Percentiles rank a stretch among this genome's conserved stretches.
Evolutionary conservation across 1,140 invertebrate species (phyloP).

Genomic region (Temnothorax nylanderi): DNA sequence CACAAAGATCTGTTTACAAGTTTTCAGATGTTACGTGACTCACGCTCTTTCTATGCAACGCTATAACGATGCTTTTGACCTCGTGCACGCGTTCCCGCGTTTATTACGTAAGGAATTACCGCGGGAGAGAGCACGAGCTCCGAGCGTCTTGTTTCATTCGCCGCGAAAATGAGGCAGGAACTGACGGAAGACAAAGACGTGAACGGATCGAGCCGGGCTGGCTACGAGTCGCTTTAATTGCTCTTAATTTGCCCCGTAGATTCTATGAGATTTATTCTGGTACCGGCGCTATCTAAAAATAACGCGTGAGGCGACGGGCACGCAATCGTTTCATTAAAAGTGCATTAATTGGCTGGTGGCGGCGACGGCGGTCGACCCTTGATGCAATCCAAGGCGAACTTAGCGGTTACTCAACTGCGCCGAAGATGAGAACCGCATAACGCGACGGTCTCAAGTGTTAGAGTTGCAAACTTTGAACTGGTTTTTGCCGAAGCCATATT

Average conservation of each 20-base stretch:
- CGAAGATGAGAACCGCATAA: conserved; percentile 37
- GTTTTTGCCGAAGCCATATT: not conserved
- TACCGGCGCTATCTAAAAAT: conserved; percentile 73
- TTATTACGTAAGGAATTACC: conserved; percentile 68
- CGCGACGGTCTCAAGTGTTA: not conserved
- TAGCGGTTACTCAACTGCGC: conserved; percentile 1
- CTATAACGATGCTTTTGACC: conserved; percentile 62
- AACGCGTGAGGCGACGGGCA: conserved; percentile 62
- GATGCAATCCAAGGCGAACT: conserved; percentile 35
- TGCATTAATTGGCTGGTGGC: conserved; percentile 49
- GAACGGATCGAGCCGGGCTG: conserved; percentile 58
- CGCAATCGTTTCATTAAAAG: conserved; percentile 68
- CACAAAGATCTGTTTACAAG: conserved; percentile 32
- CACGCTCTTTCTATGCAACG: conserved; percentile 38
- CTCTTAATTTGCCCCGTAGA: conserved; percentile 76
- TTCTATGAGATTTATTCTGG: conserved; percentile 78
- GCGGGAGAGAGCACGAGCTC: conserved; percentile 30
- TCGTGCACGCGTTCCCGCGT: conserved; percentile 68
- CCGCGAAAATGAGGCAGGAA: conserved; percentile 60
- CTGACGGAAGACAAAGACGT: conserved; percentile 62
- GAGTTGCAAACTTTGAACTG: conserved; percentile 23
- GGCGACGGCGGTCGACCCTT: conserved; percentile 3
- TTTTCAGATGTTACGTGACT: conserved; percentile 38
- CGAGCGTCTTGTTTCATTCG: conserved; percentile 43
- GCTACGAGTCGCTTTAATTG: conserved; percentile 75